Percentiles rank a stretch among this genome's conserved stretches.
phyloP scores from a whole-genome alignment of 2,888 invertebrate species.

The Watsonalla cultraria region DNA sequence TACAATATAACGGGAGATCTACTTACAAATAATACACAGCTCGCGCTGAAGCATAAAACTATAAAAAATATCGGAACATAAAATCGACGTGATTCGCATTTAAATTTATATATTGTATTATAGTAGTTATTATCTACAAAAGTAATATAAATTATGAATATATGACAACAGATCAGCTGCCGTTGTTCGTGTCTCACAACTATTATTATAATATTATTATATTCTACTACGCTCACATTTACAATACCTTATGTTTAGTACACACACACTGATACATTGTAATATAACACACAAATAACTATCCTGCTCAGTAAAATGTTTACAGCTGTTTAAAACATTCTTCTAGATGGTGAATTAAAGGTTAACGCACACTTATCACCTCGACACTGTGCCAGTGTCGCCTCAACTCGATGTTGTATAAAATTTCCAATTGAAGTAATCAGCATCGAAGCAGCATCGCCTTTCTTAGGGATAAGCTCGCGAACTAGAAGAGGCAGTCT shows the following conservation, averaged over 20 bases:
- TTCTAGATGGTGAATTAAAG: no score
- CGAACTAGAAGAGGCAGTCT: no score
- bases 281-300: no score
- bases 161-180: slow-evolving; percentile 50
- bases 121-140: slow-evolving; percentile 21
- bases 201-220: slow-evolving; percentile 4
- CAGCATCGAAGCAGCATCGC: no score
- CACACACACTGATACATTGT: slow-evolving; percentile 5
- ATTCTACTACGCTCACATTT: not conserved
- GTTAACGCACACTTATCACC: no score
- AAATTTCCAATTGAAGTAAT: no score
- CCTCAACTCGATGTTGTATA: no score
- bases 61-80: slow-evolving; percentile 22
- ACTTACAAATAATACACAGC: slow-evolving; percentile 8
- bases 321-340: no score
- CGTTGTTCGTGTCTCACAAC: slow-evolving; percentile 37
- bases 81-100: slow-evolving; percentile 41
- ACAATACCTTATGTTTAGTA: slow-evolving; percentile 2
- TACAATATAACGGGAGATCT: slow-evolving; percentile 2
- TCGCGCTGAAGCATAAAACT: slow-evolving; percentile 7
- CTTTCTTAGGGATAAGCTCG: no score
- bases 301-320: no score
- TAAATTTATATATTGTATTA: slow-evolving; percentile 38
- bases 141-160: slow-evolving; percentile 19
- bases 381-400: not conserved